Percentiles rank a stretch among this genome's conserved stretches.
Evolutionary conservation across 2,113 vertebrate species (phyloP).

Genomic region (Rhynchopsitta pachyrhyncha): DNA sequence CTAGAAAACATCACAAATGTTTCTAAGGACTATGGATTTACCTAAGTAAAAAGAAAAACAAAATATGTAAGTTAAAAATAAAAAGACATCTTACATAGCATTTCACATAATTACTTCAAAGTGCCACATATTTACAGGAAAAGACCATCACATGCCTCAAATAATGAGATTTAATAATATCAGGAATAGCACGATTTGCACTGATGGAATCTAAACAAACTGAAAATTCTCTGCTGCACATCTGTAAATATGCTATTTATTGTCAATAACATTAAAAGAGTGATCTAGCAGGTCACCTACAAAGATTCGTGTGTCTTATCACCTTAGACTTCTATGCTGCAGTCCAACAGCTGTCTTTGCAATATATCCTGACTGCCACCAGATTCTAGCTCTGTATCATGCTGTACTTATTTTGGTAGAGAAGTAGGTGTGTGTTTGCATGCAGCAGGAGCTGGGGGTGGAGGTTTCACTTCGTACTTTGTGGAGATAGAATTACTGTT

Average conservation of each 20-base stretch:
- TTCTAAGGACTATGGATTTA: not conserved
- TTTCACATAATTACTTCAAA: not conserved
- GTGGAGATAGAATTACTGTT: not conserved
- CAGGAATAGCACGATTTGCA: not conserved
- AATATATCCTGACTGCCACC: not conserved
- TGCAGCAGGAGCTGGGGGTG: not conserved
- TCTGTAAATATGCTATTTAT: not conserved
- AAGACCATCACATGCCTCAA: not conserved
- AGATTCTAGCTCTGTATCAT: not conserved
- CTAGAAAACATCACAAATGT: not conserved
- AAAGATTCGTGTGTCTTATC: not conserved
- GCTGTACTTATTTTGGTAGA: not conserved
- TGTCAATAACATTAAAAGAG: not conserved
- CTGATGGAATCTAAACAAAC: not conserved
- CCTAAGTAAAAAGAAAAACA: not conserved
- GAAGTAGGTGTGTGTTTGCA: not conserved
- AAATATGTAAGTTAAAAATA: not conserved
- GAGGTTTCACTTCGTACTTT: not conserved
- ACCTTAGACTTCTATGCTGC: not conserved
- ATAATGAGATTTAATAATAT: not conserved
- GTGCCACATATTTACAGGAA: not conserved
- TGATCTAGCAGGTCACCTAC: not conserved
- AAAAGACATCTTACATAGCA: not conserved
- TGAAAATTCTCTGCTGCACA: not conserved
- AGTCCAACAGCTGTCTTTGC: not conserved